Evolutionary conservation across 64 coral and sea anemone species (phyloP).

Genomic region (Dendrophyllia cribrosa): DNA sequence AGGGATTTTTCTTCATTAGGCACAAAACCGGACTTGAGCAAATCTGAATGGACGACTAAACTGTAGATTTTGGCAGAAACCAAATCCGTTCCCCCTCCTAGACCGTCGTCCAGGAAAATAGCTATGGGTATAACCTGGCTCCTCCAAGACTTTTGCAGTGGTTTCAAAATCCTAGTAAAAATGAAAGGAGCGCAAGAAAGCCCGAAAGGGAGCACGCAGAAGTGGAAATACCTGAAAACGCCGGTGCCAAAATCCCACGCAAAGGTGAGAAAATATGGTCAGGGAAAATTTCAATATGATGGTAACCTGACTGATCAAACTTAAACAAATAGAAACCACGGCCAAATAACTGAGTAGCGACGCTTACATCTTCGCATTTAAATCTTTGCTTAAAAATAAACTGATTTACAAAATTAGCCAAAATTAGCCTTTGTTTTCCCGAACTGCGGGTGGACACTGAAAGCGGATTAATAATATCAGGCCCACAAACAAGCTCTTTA

Average conservation of each 20-base stretch:
- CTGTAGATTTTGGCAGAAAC: too few relatives aligned
- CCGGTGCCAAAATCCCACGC: slow-evolving; percentile 39
- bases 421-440: slow-evolving; percentile 26
- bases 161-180: slow-evolving; percentile 14
- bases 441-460: not conserved
- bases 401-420: slow-evolving; percentile 27
- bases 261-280: slow-evolving; percentile 27
- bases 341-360: not conserved
- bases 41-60: too few relatives aligned
- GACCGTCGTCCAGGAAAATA: slow-evolving; percentile 4
- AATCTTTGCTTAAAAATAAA: slow-evolving; percentile 31
- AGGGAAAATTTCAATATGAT: not conserved
- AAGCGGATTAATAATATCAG: slow-evolving; percentile 37
- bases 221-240: not conserved
- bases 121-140: not conserved
- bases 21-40: too few relatives aligned
- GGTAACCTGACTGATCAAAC: slow-evolving; percentile 20
- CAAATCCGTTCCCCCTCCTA: too few relatives aligned
- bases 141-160: too few relatives aligned
- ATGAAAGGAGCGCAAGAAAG: not conserved
- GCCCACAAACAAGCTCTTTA: slow-evolving; percentile 13
- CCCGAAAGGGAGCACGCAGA: too few relatives aligned
- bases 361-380: slow-evolving; percentile 16
- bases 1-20: not conserved
- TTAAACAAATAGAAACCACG: not conserved